These are phyloP conservation scores for Euleptes europaea DNA, from an alignment of 2,113 vertebrate genomes.

Conservation along the genomic window DNA sequence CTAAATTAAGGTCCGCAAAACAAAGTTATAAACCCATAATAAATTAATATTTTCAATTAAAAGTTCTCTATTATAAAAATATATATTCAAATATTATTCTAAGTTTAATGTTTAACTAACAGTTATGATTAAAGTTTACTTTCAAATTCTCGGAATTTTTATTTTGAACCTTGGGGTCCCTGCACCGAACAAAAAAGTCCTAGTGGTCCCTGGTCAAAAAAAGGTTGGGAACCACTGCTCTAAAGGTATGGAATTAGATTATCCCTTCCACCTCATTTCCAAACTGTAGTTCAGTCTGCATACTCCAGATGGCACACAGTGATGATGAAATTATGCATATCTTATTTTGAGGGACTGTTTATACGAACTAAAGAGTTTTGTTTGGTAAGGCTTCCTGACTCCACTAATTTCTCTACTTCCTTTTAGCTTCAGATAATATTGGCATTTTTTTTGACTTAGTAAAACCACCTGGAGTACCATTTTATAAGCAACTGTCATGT, in stretches of 20 bases:
- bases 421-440: slow-evolving; percentile 20
- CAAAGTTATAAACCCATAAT: too few species aligned
- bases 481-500: slow-evolving; percentile 45
- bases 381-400: slow-evolving; percentile 64
- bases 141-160: too few species aligned
- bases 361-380: slow-evolving; percentile 64
- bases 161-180: too few species aligned
- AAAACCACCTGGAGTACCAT: slow-evolving; percentile 15
- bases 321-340: slow-evolving; percentile 74
- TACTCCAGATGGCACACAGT: slow-evolving; percentile 80
- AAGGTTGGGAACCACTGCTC: too few species aligned
- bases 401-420: slow-evolving; percentile 49
- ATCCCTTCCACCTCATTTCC: slow-evolving; percentile 59
- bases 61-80: too few species aligned
- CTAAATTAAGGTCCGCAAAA: too few species aligned
- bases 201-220: too few species aligned
- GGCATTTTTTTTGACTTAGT: slow-evolving; percentile 31
- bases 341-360: slow-evolving; percentile 64
- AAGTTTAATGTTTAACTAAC: too few species aligned
- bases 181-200: too few species aligned
- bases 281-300: slow-evolving; percentile 73
- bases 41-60: too few species aligned
- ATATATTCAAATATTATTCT: too few species aligned
- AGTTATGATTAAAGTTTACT: too few species aligned
- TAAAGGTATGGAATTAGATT: slow-evolving; percentile 56